phyloP scores from a whole-genome alignment of 2,113 vertebrate species.

The Engystomops pustulosus region DNA sequence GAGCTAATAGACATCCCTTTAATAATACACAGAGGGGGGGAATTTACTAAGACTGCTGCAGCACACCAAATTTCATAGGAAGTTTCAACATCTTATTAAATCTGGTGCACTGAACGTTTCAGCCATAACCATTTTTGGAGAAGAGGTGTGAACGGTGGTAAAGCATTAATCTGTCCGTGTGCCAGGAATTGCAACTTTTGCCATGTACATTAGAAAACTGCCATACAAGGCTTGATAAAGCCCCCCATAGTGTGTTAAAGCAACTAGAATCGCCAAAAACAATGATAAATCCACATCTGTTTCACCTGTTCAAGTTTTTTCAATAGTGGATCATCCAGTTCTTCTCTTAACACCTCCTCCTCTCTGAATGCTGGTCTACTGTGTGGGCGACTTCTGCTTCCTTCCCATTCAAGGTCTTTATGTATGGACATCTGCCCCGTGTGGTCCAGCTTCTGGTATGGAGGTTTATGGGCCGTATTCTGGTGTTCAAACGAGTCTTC shows the following conservation, averaged over 20 bases:
- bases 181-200: no score
- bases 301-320: slow-evolving; percentile 87
- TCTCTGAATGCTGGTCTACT: slow-evolving; percentile 26
- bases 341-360: slow-evolving; percentile 62
- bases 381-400: slow-evolving; percentile 56
- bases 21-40: no score
- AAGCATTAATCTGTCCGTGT: no score
- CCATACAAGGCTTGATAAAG: no score
- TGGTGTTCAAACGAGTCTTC: slow-evolving; percentile 72
- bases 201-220: no score
- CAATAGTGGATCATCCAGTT: slow-evolving; percentile 70
- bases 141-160: no score
- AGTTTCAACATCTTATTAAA: no score
- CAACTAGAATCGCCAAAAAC: not conserved
- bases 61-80: no score
- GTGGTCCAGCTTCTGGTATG: slow-evolving; percentile 53
- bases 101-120: no score
- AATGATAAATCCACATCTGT: not conserved
- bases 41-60: no score
- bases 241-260: not conserved
- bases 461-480: slow-evolving; percentile 59
- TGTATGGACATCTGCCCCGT: slow-evolving; percentile 31
- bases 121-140: no score
- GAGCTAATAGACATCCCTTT: no score
- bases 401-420: slow-evolving; percentile 58